phyloP scores from a whole-genome alignment of 2,113 vertebrate genomes.

The Zapornia atra region DNA sequence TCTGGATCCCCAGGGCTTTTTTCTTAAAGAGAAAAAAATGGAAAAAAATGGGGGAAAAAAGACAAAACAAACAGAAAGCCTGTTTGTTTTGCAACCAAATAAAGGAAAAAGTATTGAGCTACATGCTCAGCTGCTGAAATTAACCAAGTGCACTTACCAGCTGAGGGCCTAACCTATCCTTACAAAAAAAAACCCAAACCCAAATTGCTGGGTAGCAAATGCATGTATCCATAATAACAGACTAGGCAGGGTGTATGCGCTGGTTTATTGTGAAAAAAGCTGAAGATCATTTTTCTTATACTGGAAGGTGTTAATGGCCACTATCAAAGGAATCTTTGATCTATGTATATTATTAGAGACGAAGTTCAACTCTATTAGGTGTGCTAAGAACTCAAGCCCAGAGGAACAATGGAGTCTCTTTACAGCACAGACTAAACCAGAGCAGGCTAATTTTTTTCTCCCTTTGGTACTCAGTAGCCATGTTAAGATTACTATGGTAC shows the following conservation, averaged over 20 bases:
- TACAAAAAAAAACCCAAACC: neutral
- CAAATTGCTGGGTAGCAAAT: neutral
- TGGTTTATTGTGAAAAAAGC: neutral
- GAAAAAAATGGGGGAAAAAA: neutral
- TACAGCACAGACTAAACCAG: neutral
- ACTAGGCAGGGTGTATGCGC: neutral
- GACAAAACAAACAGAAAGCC: neutral
- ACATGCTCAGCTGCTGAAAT: neutral
- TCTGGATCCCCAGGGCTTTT: neutral
- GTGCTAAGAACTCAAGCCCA: neutral
- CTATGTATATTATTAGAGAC: neutral
- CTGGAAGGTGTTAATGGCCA: neutral
- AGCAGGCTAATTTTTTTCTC: neutral
- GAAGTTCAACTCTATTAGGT: neutral
- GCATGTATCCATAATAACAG: neutral
- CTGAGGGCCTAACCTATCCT: neutral
- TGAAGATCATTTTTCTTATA: neutral
- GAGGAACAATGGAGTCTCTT: neutral
- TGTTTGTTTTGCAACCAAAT: neutral
- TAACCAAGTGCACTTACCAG: neutral
- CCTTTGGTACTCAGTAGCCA: neutral
- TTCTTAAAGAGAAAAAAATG: neutral
- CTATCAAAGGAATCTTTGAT: neutral
- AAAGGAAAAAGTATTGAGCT: neutral
- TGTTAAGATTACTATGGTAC: rapidly evolving